phyloP scores from a whole-genome alignment of 2,888 invertebrate genomes.

The Cheilosia urbana region DNA sequence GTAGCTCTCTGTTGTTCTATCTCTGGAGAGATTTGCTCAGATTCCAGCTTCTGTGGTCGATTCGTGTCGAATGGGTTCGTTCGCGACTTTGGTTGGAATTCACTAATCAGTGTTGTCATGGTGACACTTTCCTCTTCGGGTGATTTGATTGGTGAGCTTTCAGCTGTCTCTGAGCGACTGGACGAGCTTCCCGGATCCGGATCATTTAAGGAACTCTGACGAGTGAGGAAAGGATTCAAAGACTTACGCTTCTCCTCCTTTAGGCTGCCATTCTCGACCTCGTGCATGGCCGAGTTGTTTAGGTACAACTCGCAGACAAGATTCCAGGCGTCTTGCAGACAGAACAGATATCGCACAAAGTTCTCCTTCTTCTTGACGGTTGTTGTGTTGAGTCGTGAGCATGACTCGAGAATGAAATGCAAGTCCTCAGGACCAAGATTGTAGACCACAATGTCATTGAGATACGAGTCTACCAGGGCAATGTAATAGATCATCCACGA shows the following conservation, averaged over 20 bases:
- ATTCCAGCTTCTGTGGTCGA: conserved; percentile 82
- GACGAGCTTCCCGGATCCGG: conserved; percentile 74
- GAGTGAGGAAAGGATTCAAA: conserved; percentile 55
- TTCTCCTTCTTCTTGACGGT: conserved; percentile 85
- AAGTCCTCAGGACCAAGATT: conserved; percentile 87
- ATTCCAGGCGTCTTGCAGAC: conserved; percentile 87
- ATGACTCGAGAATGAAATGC: conserved; percentile 87
- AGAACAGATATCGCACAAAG: conserved; percentile 86
- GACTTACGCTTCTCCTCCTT: conserved; percentile 76
- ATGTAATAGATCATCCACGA: conserved; percentile 96
- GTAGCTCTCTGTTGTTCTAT: conserved; percentile 92
- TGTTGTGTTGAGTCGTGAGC: conserved; percentile 85
- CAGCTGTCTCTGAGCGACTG: conserved; percentile 76
- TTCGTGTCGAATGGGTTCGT: conserved; percentile 83
- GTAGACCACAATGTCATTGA: conserved; percentile 88
- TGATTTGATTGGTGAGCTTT: conserved; percentile 80
- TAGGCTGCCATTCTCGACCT: conserved; percentile 81
- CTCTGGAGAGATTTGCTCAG: conserved; percentile 90
- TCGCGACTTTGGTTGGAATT: conserved; percentile 83
- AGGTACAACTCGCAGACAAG: conserved; percentile 86
- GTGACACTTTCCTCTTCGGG: conserved; percentile 82
- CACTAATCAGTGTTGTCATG: conserved; percentile 83
- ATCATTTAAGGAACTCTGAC: conserved; percentile 59
- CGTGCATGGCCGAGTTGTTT: conserved; percentile 83
- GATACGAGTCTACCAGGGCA: conserved; percentile 92